Conservation (phyloP, 2,797 vertebrate genomes). For the Paguma larvata region DNA sequence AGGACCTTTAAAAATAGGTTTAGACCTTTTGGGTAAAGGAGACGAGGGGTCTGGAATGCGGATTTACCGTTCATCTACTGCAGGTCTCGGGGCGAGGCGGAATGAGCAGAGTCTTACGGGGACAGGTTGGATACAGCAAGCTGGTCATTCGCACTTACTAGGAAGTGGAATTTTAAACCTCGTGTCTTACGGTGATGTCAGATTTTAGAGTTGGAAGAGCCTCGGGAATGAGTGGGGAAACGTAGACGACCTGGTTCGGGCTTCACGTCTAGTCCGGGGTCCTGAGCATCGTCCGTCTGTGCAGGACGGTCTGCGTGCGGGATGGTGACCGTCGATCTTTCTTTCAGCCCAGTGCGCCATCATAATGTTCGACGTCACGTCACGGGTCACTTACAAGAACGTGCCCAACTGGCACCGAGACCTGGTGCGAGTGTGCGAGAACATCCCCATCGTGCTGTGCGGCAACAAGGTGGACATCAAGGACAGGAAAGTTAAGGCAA, state of each 20-base stretch:
- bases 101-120: neutral
- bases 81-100: fast-evolving
- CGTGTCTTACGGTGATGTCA: fast-evolving
- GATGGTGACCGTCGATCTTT: fast-evolving
- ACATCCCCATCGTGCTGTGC: conserved; percentile 99
- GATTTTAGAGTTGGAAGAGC: neutral
- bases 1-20: fast-evolving
- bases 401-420: conserved; percentile 99
- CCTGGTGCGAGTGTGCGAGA: conserved; percentile 98
- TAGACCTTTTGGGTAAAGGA: fast-evolving
- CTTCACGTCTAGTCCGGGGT: fast-evolving
- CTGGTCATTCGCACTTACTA: fast-evolving
- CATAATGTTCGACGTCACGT: conserved; percentile 99
- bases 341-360: conserved; percentile 98
- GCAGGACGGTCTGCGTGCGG: fast-evolving
- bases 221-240: neutral
- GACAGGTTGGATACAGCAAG: too few relatives aligned
- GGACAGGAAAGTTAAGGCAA: conserved; percentile 99
- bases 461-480: conserved; percentile 99
- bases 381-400: conserved; percentile 99
- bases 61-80: fast-evolving
- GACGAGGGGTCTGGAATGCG: neutral
- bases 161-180: neutral
- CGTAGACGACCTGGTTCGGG: fast-evolving
- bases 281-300: fast-evolving